Evolutionary conservation across 2,113 vertebrate genomes (phyloP), one percentile per base, ranked within the genome.

Genomic region (Odontophorus gujanensis): DNA sequence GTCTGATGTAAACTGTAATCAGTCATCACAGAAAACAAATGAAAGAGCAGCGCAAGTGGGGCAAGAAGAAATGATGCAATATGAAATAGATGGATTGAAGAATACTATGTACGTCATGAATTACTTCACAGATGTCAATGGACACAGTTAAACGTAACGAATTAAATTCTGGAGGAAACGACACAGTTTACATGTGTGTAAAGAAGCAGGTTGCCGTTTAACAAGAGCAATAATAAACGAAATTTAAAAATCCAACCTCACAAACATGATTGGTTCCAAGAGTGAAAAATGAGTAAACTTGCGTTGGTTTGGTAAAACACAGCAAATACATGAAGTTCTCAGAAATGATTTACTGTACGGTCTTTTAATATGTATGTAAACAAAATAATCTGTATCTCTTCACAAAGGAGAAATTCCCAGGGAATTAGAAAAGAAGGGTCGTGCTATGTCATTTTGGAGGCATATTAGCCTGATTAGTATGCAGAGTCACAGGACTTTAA

Each of bases 1-100:
- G 34, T 30, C 67, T 79, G 48, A 48, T 86, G 78, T 77, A 95
- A 89, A 76, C 85, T 81, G 89, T 73, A 85, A 87, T 53, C 78
- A 68, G 34, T 63, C n/a, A 73, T n/a, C n/a, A 69, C 0, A 5
- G 87, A 82, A 93, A 94, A 68, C 45, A 92, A 92, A 81, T 36
- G 62, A 82, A 61, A 36, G 6, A 51, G 25, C 8, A 76, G 19
- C 38, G n/a, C 32, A 20, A 0, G 20, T 73, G 42, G 57, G 76
- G 25, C 42, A 83, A 77, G 50, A 86, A 92, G 61, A 69, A 63
- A 47, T 4, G 62, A 11, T 68, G 7, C 63, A 86, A 75, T 43
- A 43, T 32, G 74, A 83, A 90, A 10, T 32, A 86, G 51, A 85
- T 42, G 38, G 21, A 55, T 32, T 86, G 57, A 69, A 78, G 2